Conservation (phyloP, 2,113 vertebrate genomes). For the Cyprinodon tularosa region DNA sequence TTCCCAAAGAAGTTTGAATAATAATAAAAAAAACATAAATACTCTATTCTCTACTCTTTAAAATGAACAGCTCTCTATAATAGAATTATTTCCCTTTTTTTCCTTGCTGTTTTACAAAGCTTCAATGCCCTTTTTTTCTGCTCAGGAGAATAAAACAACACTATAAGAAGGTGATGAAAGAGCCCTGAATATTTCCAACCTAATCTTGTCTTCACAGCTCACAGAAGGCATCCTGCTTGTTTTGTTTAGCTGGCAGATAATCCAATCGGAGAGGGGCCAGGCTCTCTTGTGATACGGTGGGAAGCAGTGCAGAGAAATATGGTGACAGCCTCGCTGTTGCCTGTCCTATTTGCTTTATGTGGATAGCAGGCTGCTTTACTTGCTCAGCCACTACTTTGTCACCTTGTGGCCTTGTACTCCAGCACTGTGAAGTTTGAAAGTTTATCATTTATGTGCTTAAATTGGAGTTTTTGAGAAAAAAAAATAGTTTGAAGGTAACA, state of each 20-base stretch:
- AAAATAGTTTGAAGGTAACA: background rate
- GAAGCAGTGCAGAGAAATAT: constrained; percentile 55
- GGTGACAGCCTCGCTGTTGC: constrained; percentile 50
- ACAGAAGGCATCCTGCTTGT: constrained; percentile 68
- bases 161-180: constrained; percentile 70
- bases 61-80: constrained; percentile 14
- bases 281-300: constrained; percentile 48
- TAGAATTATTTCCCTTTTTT: constrained; percentile 12
- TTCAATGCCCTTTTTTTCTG: constrained; percentile 48
- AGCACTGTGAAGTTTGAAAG: background rate
- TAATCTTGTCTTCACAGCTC: constrained; percentile 76
- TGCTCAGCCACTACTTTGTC: constrained; percentile 24
- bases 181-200: constrained; percentile 73
- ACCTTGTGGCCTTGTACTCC: background rate
- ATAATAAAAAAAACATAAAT: too few species aligned
- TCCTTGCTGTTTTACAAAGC: constrained; percentile 21
- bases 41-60: background rate
- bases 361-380: constrained; percentile 20
- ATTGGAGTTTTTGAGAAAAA: background rate
- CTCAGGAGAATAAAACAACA: constrained; percentile 61
- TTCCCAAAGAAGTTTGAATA: background rate
- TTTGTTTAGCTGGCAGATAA: constrained; percentile 74
- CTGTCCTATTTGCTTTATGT: constrained; percentile 58
- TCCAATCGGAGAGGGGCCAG: constrained; percentile 67
- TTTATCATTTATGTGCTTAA: background rate